phyloP scores from a whole-genome alignment of 2,113 vertebrate species.

The Gallinago undulata region DNA sequence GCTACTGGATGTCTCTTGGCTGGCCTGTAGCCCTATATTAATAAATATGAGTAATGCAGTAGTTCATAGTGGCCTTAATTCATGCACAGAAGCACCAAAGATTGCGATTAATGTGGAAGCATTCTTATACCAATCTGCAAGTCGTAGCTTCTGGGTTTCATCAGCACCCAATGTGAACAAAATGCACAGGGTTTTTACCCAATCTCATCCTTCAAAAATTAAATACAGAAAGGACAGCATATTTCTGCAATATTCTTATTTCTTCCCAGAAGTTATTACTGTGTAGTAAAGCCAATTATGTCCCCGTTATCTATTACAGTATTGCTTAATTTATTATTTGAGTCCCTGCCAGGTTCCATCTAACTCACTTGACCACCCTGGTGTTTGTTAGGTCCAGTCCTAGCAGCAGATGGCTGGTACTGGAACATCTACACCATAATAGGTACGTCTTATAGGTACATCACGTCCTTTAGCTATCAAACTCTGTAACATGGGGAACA shows the following conservation, averaged over 20 bases:
- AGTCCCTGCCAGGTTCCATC: background rate
- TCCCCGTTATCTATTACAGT: background rate
- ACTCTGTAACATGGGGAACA: background rate
- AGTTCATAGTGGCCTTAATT: background rate
- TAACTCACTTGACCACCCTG: background rate
- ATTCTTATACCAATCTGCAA: background rate
- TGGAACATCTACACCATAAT: background rate
- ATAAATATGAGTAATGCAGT: background rate
- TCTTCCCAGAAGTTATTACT: background rate
- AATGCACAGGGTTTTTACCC: background rate
- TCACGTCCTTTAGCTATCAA: background rate
- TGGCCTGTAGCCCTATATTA: background rate
- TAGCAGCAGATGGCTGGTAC: background rate
- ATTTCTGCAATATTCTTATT: background rate
- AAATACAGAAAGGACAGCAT: background rate
- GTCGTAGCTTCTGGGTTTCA: background rate
- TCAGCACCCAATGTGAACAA: background rate
- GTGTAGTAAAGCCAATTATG: background rate
- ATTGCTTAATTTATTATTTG: background rate
- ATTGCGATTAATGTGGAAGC: background rate
- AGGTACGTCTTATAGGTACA: background rate
- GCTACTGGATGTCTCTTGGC: background rate
- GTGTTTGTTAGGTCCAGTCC: background rate
- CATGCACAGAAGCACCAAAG: background rate
- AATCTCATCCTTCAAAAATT: background rate